Conservation (phyloP, 2,888 invertebrate species). For the Lycocerus yunnanus region DNA sequence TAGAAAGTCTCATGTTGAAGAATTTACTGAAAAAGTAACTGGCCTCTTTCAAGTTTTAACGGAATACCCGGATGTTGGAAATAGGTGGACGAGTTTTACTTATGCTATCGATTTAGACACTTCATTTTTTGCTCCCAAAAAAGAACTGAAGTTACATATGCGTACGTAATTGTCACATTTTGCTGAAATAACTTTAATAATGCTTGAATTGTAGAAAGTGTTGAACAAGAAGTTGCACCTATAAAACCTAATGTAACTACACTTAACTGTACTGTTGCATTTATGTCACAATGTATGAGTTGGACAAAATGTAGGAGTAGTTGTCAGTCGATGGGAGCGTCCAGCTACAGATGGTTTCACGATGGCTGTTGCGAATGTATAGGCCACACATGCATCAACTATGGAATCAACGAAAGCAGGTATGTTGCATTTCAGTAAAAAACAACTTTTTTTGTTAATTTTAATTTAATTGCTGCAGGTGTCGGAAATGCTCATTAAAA, state of each 20-base stretch:
- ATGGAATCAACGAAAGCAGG: conserved; percentile 87
- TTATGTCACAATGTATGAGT: conserved; percentile 87
- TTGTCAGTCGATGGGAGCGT: conserved; percentile 83
- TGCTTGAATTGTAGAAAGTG: conserved; percentile 59
- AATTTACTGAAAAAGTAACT: conserved; percentile 79
- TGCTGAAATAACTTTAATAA: background rate
- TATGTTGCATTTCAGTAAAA: conserved; percentile 55
- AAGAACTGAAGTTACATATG: conserved; percentile 67
- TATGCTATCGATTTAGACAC: conserved; percentile 78
- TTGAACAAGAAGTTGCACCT: conserved; percentile 65
- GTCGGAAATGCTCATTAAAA: conserved; percentile 65
- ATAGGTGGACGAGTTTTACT: conserved; percentile 84
- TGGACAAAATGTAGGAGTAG: conserved; percentile 83
- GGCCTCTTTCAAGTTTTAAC: conserved; percentile 84
- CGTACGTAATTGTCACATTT: conserved; percentile 61
- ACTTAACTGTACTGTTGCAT: conserved; percentile 90
- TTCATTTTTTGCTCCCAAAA: conserved; percentile 67
- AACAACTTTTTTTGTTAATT: background rate
- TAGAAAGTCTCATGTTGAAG: conserved; percentile 84
- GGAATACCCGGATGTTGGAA: conserved; percentile 74
- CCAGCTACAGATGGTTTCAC: conserved; percentile 90
- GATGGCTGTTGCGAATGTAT: conserved; percentile 95
- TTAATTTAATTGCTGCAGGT: conserved; percentile 52
- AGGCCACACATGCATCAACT: conserved; percentile 85
- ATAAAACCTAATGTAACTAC: conserved; percentile 62